phyloP scores from a whole-genome alignment of 2,113 vertebrate species.

The Tachysurus fulvidraco region DNA sequence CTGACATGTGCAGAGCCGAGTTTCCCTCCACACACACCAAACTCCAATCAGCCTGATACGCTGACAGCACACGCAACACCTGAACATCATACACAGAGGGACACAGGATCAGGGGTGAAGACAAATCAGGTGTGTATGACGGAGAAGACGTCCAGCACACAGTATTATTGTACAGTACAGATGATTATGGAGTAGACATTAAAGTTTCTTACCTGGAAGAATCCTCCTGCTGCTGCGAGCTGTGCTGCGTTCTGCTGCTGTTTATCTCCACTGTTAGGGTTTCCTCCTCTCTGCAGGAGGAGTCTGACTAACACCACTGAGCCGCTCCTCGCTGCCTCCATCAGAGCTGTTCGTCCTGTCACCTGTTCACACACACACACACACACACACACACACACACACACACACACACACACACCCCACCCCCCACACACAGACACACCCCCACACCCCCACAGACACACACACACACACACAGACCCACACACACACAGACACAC shows the following conservation, averaged over 20 bases:
- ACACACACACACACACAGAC: no score
- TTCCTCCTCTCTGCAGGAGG: constrained; percentile 74
- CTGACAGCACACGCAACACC: constrained; percentile 60
- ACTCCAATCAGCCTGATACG: constrained; percentile 77
- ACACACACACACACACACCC: background rate
- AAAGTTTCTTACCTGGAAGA: constrained; percentile 72
- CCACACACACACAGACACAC: no score
- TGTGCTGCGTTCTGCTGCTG: constrained; percentile 76
- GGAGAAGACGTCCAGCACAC: no score
- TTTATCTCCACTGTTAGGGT: constrained; percentile 74
- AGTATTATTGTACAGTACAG: no score
- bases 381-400: constrained; percentile 17
- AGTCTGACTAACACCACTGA: constrained; percentile 69
- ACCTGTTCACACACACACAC: constrained; percentile 60
- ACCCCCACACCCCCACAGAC: no score
- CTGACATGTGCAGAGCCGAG: constrained; percentile 80
- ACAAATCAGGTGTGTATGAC: no score
- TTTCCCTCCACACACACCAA: constrained; percentile 76
- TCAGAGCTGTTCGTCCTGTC: constrained; percentile 79
- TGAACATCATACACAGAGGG: background rate
- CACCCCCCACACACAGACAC: no score
- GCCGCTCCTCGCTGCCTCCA: constrained; percentile 78
- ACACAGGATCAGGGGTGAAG: no score
- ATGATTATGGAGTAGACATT: background rate
- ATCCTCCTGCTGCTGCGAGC: constrained; percentile 82